Base-by-base conservation (phyloP, 2,888 invertebrate genomes). In the Ligdia adustata region DNA sequence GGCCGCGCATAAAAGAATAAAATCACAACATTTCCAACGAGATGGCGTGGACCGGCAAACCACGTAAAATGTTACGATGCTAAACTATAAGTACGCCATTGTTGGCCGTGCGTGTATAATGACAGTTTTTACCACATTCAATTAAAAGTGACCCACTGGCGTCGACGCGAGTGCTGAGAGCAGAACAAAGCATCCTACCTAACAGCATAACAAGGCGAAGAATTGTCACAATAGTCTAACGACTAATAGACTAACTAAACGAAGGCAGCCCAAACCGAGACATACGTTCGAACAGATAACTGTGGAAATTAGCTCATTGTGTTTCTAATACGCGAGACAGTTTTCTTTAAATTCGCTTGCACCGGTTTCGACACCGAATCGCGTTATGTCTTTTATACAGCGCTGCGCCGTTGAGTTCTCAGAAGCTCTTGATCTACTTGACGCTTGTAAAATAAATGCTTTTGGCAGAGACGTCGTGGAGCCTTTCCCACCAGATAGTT, bases 131-230 rank as follows among this genome's bases (percentile, higher is more conserved):
- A 82, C 75, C 52, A 76, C 71, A 78, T 86, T 85, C 86, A 86
- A 88, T 87, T 88, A 88, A 82, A 79, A 79, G 64, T 87, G 86
- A 86, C 88, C 88, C 73, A 87, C 79, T 86, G 73, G 47, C 70
- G 64, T 47, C 60, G 61, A 56, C 58, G 57, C 60, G 56, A 56
- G 72, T 75, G 64, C 40, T 58, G 57, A 56, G 72, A 75, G 63
- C 48, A 72, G 64, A 72, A 75, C 75, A 79, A 76, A 79, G 57
- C 55, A 52, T 48, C 54, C 54, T 48, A 57, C 60, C 57, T 62
- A 69, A 66, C 60, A 55, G 56, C 61, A 49, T 64, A 70, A 35
- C 60, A 66, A 63, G 57, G 48, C 52, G 47, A 45, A 61, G 55
- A 63, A 51, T 60, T 69, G 69, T 66, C 64, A 71, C 66, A 68